A percentile compares a stretch with the other conserved stretches of the same genome.
Conservation (phyloP, 1,140 invertebrate genomes). For the Megalonaias nervosa region DNA sequence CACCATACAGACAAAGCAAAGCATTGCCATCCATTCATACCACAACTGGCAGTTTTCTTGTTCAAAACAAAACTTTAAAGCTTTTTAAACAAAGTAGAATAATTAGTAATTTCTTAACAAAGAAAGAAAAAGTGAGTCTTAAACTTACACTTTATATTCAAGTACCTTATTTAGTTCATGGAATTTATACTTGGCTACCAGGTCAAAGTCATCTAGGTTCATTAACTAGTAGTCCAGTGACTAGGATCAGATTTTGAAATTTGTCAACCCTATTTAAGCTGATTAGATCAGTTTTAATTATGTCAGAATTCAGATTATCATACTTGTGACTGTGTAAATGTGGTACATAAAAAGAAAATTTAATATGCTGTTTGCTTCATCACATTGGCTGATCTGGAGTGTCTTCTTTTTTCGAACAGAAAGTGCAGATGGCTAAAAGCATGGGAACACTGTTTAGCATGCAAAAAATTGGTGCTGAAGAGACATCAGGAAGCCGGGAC, state of each 20-base stretch:
- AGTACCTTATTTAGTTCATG: too few relatives aligned
- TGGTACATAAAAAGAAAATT: neutral
- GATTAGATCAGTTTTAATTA: neutral
- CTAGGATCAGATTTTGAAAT: neutral
- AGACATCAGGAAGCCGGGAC: neutral
- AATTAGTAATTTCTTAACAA: too few relatives aligned
- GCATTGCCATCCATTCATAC: too few relatives aligned
- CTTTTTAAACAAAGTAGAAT: too few relatives aligned
- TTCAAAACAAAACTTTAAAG: too few relatives aligned
- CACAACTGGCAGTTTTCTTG: too few relatives aligned
- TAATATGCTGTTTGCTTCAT: neutral
- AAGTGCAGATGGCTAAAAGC: constrained; percentile 32
- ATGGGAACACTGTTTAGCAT: constrained; percentile 25
- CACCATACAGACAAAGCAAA: too few relatives aligned
- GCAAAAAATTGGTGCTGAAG: neutral
- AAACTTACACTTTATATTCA: too few relatives aligned
- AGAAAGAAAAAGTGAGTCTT: too few relatives aligned
- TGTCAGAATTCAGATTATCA: neutral
- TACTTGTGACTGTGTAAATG: neutral
- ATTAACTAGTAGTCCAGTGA: neutral
- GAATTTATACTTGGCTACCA: too few relatives aligned
- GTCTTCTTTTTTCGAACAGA: constrained; percentile 2
- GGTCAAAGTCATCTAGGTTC: neutral
- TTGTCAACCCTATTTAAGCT: neutral
- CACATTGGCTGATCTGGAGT: too few relatives aligned